Evolutionary conservation across 2,888 invertebrate genomes (phyloP).

Genomic region (Cryptophagus acutangulus): DNA sequence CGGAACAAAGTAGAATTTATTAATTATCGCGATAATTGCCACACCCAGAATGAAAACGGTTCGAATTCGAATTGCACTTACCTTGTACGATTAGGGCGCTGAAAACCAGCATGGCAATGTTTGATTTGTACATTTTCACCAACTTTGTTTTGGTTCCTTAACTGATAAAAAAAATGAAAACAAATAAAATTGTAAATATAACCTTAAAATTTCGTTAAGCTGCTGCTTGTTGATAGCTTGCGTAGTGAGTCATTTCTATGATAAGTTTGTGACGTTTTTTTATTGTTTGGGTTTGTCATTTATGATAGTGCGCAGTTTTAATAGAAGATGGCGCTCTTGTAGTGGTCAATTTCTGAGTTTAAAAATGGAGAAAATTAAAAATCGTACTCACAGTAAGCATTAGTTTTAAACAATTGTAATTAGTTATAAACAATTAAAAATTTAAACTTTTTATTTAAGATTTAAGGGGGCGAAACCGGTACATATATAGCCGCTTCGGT

Average conservation of each 20-base stretch:
- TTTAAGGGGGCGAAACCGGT: no score
- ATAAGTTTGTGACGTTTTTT: neutral
- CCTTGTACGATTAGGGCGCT: neutral
- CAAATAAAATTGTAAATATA: neutral
- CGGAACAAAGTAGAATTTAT: no score
- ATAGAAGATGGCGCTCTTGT: no score
- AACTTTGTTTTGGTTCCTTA: no score
- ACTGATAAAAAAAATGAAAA: slow-evolving; percentile 1
- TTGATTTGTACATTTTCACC: neutral
- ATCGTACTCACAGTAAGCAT: neutral
- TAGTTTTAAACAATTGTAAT: neutral
- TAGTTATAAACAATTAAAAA: no score
- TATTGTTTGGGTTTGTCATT: neutral
- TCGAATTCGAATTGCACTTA: neutral
- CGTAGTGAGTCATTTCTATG: neutral
- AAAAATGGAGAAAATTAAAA: no score
- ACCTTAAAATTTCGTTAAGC: neutral
- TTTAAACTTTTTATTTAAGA: no score
- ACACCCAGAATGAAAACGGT: neutral
- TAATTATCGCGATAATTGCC: neutral
- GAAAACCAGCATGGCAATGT: neutral
- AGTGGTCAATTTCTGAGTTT: no score
- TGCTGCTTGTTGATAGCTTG: neutral
- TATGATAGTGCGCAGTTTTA: no score
- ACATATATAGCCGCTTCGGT: no score